Base-by-base conservation (phyloP, 2,797 vertebrate species). In the Spheniscus humboldti region DNA sequence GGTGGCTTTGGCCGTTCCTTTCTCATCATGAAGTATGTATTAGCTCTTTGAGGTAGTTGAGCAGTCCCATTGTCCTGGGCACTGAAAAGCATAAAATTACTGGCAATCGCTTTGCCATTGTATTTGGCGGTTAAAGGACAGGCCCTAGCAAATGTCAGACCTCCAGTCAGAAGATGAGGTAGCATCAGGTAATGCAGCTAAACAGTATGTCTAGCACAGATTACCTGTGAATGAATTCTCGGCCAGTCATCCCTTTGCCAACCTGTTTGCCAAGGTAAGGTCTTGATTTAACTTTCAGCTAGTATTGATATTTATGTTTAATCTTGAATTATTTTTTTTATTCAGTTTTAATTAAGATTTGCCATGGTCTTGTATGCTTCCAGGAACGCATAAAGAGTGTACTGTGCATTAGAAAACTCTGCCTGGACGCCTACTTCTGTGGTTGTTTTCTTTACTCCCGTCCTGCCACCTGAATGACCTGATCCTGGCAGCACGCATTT, bases 61-160 rank as follows among this genome's bases (percentile, higher is more conserved):
- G 47, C 48, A 81, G 63, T 18, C 28, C 30, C 22, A n/a, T 95
- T 96, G 83, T 87, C 80, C 90, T 71, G 75, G 25, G 60, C 73
- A 63, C 62, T 73, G 59, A 84, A 94, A 78, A 88, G 67, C 55
- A 50, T n/a, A 60, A 94, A 95, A 93, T 95, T 67, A 64, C 33
- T 60, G 56, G 72, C 77, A 92, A 88, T 95, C 92, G 80, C 39
- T 93, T 89, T 63, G 24, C 74, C 28, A 79, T 92, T 96, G 80
- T 96, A 79, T 82, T 74, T 77, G 75, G 55, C 74, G 60, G 74
- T 41, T 76, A 60, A 92, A 86, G 66, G 52, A 80, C 48, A 79
- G 48, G 63, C 82, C 56, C n/a, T 92, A 73, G 71, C 28, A 92
- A 89, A 74, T 79, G 33, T 35, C 50, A 86, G 63, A 72, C 78